Percentiles rank a stretch among this genome's conserved stretches.
These are phyloP conservation scores for Callorhinus ursinus DNA, from an alignment of 2,113 vertebrate species.

Conservation along the genomic window DNA sequence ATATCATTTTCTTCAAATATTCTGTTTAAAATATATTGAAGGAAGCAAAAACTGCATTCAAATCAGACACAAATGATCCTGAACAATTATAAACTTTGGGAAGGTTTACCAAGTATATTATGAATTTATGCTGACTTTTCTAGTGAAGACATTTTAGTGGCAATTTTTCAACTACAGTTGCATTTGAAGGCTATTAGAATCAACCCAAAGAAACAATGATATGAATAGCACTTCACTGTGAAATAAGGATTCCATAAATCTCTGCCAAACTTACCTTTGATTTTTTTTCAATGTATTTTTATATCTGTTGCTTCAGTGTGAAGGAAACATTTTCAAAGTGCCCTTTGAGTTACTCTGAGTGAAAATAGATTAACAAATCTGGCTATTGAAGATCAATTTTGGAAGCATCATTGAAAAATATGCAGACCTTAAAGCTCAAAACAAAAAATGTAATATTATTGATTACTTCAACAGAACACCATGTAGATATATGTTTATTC, in stretches of 20 bases:
- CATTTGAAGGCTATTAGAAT: background rate
- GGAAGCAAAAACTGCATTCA: background rate
- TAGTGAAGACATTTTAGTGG: background rate
- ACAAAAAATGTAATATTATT: background rate
- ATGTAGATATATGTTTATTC: background rate
- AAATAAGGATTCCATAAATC: constrained; percentile 1
- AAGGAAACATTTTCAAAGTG: constrained; percentile 19
- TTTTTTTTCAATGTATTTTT: background rate
- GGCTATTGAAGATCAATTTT: background rate
- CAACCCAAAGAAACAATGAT: background rate
- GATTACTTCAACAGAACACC: background rate
- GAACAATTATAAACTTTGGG: background rate
- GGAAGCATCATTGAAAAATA: constrained; percentile 28
- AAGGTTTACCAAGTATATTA: background rate
- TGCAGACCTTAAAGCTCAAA: background rate
- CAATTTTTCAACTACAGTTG: background rate
- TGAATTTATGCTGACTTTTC: background rate
- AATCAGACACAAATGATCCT: background rate
- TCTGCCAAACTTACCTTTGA: constrained; percentile 13
- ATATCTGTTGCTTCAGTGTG: background rate
- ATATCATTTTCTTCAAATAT: background rate
- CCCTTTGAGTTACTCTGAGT: background rate
- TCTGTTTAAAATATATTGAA: constrained; percentile 21
- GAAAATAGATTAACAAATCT: background rate
- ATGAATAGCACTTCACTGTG: background rate